These are phyloP conservation scores for Onychostruthus taczanowskii DNA, from an alignment of 2,113 vertebrate genomes.

Conservation along the genomic window DNA sequence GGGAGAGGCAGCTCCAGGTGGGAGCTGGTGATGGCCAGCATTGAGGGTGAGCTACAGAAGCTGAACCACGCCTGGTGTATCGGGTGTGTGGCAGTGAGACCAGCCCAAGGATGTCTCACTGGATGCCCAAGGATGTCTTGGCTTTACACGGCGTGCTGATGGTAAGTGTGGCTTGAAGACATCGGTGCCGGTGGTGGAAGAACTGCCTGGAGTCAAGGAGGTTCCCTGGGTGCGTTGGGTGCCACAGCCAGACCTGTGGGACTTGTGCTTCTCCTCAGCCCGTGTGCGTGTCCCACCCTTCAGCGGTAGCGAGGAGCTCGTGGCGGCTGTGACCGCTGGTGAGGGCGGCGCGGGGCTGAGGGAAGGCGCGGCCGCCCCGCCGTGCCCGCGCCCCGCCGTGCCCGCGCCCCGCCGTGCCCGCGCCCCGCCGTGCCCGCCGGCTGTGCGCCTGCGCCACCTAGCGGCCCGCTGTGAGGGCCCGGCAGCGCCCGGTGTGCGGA, in stretches of 20 bases:
- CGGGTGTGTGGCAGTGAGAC: not conserved
- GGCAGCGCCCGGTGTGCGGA: fast-evolving
- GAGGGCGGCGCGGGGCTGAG: not conserved
- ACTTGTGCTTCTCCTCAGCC: not conserved
- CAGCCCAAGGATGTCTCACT: not conserved
- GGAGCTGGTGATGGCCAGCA: not conserved
- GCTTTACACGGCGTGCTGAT: not conserved
- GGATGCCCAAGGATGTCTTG: not conserved
- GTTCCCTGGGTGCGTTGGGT: fast-evolving
- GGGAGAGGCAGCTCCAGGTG: not conserved
- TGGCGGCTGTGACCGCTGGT: not conserved
- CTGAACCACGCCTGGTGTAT: not conserved
- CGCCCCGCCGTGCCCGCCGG: not conserved
- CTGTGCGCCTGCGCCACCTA: not conserved
- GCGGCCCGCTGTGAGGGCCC: not conserved
- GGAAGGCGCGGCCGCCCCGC: not conserved
- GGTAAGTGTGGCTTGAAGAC: not conserved
- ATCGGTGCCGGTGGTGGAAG: not conserved
- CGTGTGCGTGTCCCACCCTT: fast-evolving
- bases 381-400: not conserved
- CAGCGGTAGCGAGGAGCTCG: fast-evolving
- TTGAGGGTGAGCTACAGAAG: not conserved
- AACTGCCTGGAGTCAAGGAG: too few relatives aligned
- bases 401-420: not conserved
- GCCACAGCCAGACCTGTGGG: fast-evolving